These are phyloP conservation scores for Tenthredo livida DNA, from an alignment of 2,888 invertebrate species.

Conservation along the genomic window DNA sequence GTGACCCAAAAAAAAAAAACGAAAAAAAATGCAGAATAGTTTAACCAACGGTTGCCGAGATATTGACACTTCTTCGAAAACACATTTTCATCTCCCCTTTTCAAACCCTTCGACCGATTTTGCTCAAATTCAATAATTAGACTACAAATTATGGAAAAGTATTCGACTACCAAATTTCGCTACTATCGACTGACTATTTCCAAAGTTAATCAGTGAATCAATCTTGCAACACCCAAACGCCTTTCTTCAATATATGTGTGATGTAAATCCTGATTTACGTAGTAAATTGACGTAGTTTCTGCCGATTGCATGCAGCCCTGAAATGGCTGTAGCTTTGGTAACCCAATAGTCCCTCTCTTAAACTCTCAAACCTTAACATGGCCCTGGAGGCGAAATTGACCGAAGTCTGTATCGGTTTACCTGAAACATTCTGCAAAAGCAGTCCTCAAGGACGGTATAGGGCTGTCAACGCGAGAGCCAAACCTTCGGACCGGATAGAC, in stretches of 20 bases:
- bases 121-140: background rate
- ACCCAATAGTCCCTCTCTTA: constrained; percentile 52
- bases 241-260: no score
- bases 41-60: background rate
- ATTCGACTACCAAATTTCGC: background rate
- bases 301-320: background rate
- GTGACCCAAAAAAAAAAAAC: background rate
- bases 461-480: background rate
- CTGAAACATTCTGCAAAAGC: constrained; percentile 62
- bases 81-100: background rate
- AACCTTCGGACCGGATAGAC: background rate
- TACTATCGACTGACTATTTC: no score
- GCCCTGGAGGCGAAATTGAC: constrained; percentile 65
- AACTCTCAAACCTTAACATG: background rate
- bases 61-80: background rate
- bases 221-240: no score
- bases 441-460: constrained; percentile 40
- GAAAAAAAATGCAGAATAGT: background rate
- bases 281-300: no score
- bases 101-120: background rate
- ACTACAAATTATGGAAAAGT: background rate
- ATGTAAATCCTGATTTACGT: no score
- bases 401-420: constrained; percentile 66
- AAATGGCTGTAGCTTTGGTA: constrained; percentile 4
- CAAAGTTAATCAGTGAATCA: no score